Evolutionary conservation across 2,888 invertebrate species (phyloP), one percentile per base, ranked within the genome.

Genomic region (Ptycholaimellus sp.): DNA sequence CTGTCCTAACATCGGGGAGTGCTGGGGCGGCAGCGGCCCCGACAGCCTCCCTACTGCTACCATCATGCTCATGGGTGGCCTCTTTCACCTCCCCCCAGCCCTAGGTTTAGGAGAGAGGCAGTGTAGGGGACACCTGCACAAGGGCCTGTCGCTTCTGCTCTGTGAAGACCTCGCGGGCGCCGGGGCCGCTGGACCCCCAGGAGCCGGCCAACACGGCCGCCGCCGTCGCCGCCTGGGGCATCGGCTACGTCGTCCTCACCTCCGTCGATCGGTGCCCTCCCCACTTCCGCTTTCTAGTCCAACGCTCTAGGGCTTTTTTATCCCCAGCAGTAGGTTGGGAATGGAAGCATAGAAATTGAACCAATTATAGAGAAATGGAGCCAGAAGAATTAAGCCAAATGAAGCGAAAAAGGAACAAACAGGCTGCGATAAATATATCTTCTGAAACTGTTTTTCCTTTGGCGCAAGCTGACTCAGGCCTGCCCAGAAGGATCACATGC

Each of bases 1-100:
- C 19, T 55, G 55, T 36, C 55, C 55, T 18, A 55, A 55, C 40
- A 44, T 55, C 14, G 51, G 93, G 11, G 90, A 93, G 64, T 96
- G 96, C 61, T 90, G 87, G 87, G 85, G 85, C 37, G 54, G 53
- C 6, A 6, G 36, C 16, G 83, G 83, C 0, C 85, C 85, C 13
- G 75, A 79, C 64, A 78, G 78, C 22, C 82, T 81, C 16, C 80
- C 93, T n/a, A 99, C 96, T 18, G 96, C 96, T 3, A 99, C 96
- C 33, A 93, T 96, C 37, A 99, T 96, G 96, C 65, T 93, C 30
- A 73, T 96, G 71, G 96, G 96, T n/a, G n/a, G n/a, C n/a, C n/a
- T n/a, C n/a, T n/a, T n/a, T n/a, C n/a, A n/a, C n/a, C n/a, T n/a
- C n/a, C n/a, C n/a, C n/a, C n/a, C n/a, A n/a, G n/a, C n/a, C n/a